phyloP scores from a whole-genome alignment of 2,797 vertebrate genomes.

The Aplochiton taeniatus region DNA sequence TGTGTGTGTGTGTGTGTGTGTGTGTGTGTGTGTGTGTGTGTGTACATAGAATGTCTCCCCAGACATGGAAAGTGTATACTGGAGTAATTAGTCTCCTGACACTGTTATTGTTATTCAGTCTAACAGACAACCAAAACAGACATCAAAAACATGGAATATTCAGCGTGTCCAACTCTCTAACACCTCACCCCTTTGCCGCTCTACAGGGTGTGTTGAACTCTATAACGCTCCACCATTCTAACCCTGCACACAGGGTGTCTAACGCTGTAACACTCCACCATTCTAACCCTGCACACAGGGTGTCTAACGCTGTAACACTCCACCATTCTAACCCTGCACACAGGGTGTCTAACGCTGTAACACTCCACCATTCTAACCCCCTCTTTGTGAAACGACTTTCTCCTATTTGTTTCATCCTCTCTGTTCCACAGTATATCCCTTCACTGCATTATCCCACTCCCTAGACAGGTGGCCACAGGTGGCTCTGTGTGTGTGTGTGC shows the following conservation, averaged over 20 bases:
- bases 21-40: background rate
- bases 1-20: conserved; percentile 11
- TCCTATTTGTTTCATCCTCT: background rate
- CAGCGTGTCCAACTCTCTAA: too few species aligned
- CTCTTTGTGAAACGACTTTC: too few species aligned
- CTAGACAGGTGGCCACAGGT: conserved; percentile 46
- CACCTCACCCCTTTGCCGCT: too few species aligned
- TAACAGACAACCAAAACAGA: conserved; percentile 14
- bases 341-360: background rate
- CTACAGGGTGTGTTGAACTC: background rate
- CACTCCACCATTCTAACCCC: background rate
- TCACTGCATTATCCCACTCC: conserved; percentile 2
- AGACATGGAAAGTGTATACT: conserved; percentile 34
- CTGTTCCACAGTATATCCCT: background rate
- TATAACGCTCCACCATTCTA: background rate
- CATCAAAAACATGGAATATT: background rate
- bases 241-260: background rate
- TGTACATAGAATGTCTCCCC: background rate
- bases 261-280: background rate
- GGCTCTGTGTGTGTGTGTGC: conserved; percentile 21
- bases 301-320: background rate
- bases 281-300: background rate
- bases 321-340: background rate
- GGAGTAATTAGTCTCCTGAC: conserved; percentile 26
- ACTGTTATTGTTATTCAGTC: conserved; percentile 31